phyloP scores from a whole-genome alignment of 92 coral and sea anemone species.

The Bergia sp. region DNA sequence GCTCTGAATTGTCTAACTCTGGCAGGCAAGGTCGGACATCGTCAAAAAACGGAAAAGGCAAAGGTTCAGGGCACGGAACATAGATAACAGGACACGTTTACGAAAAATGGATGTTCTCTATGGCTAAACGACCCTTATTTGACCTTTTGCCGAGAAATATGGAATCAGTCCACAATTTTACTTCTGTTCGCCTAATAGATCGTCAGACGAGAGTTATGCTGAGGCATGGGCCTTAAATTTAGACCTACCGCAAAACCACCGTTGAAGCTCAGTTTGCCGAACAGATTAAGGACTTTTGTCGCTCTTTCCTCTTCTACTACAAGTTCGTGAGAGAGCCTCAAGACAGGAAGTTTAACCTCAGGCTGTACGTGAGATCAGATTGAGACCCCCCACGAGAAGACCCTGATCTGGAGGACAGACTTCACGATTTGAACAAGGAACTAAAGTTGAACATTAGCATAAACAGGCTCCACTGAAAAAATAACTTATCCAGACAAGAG shows the following conservation, averaged over 20 bases:
- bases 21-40: not conserved
- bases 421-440: too few relatives aligned
- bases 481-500: too few relatives aligned
- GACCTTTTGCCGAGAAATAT: conserved; percentile 27
- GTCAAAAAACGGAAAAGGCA: not conserved
- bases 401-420: not conserved
- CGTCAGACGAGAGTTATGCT: not conserved
- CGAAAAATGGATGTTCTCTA: conserved; percentile 45
- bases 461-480: too few relatives aligned
- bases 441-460: too few relatives aligned
- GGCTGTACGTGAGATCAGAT: not conserved
- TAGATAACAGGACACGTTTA: not conserved
- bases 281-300: not conserved
- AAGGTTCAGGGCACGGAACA: conserved; percentile 14
- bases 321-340: not conserved
- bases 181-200: not conserved
- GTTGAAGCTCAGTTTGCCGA: not conserved
- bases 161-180: conserved; percentile 4
- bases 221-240: not conserved
- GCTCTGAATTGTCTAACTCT: not conserved
- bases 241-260: not conserved
- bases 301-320: not conserved
- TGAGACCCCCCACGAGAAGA: not conserved
- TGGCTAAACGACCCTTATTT: conserved; percentile 54
- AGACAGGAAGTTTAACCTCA: not conserved